These are phyloP conservation scores for Neolamprologus kungweensis DNA, from an alignment of 2,113 vertebrate species.

Conservation along the genomic window DNA sequence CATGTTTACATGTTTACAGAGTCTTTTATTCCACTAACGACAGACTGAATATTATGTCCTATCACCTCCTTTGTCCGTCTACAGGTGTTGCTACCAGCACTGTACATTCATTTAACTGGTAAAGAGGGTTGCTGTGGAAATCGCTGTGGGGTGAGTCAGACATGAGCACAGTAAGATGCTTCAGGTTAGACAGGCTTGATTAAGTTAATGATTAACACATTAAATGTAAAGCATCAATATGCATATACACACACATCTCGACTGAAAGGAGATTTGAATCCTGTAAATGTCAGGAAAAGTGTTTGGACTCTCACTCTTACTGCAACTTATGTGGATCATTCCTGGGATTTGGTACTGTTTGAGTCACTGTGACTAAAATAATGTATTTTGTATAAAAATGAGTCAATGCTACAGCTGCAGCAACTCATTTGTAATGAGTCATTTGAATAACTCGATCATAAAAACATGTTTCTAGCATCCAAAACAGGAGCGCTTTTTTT, in stretches of 20 bases:
- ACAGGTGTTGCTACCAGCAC: too few relatives aligned
- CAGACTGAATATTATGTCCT: background rate
- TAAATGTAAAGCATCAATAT: background rate
- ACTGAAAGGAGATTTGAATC: background rate
- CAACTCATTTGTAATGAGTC: background rate
- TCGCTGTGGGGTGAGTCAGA: slow-evolving; percentile 74
- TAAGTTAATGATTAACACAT: background rate
- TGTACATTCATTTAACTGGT: slow-evolving; percentile 59
- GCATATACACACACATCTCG: accelerated
- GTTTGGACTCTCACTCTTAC: accelerated
- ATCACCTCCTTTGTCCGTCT: background rate
- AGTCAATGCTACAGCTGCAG: accelerated
- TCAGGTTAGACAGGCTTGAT: background rate
- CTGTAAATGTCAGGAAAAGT: background rate
- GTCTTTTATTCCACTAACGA: background rate
- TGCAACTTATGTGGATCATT: background rate
- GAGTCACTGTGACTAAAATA: background rate
- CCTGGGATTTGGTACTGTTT: background rate
- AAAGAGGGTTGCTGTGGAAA: slow-evolving; percentile 70
- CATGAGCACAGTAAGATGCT: background rate
- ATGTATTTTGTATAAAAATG: background rate
- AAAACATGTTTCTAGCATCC: background rate
- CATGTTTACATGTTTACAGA: background rate
- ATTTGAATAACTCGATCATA: background rate
- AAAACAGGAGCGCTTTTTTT: background rate